These are phyloP conservation scores for Gallinago jamesoni DNA, from an alignment of 2,113 vertebrate species.

Conservation along the genomic window DNA sequence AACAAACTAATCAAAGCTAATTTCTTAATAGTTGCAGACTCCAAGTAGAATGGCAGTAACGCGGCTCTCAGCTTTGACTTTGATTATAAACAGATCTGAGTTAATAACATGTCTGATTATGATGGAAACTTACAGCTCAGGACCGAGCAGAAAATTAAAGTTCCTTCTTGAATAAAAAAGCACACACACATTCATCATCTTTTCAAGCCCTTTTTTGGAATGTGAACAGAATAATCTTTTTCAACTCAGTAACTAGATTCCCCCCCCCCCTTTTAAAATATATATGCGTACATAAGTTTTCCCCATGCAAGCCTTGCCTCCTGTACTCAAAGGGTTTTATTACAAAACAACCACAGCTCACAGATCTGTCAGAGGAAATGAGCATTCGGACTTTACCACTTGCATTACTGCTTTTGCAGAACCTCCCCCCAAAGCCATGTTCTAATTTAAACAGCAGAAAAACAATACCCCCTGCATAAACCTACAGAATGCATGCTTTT, in stretches of 20 bases:
- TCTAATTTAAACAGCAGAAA: not conserved
- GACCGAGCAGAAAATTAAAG: not conserved
- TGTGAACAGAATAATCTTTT: not conserved
- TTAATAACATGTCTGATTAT: conserved; percentile 20
- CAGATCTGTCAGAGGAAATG: conserved; percentile 27
- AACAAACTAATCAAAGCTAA: conserved; percentile 55
- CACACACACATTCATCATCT: not conserved
- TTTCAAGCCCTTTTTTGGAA: not conserved
- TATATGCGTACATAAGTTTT: not conserved
- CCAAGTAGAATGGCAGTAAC: not conserved
- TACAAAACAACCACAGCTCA: conserved; percentile 27
- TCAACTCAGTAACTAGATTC: not conserved
- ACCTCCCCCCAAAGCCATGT: not conserved
- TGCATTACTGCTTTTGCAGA: not conserved
- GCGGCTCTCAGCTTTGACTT: conserved; percentile 10
- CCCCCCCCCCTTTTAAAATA: not conserved
- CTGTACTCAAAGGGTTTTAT: not conserved
- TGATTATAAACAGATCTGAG: conserved; percentile 51
- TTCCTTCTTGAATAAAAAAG: not conserved
- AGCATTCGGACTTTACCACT: not conserved
- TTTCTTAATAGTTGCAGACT: conserved; percentile 43
- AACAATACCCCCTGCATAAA: not conserved
- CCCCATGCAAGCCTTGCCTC: not conserved
- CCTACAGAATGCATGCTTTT: not conserved
- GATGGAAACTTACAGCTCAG: not conserved